These are phyloP conservation scores for Ptilorrhoa leucosticta DNA, from an alignment of 2,113 vertebrate genomes.

Conservation along the genomic window DNA sequence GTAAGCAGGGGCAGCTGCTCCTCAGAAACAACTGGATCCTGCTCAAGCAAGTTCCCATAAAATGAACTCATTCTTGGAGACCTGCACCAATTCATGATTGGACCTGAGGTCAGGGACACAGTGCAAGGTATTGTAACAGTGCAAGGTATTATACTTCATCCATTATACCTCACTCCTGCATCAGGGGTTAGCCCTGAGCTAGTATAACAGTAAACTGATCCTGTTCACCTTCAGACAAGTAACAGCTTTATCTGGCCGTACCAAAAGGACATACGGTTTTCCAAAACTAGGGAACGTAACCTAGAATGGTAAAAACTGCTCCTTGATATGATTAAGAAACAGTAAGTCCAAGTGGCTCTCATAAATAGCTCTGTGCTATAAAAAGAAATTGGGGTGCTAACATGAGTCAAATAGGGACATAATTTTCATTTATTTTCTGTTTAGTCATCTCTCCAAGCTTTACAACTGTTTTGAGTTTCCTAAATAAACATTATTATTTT, in stretches of 20 bases:
- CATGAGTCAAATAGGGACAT: neutral
- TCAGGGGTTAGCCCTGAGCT: neutral
- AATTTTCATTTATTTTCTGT: neutral
- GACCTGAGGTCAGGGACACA: neutral
- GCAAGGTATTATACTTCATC: neutral
- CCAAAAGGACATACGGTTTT: neutral
- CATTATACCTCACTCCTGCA: neutral
- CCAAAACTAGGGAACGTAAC: neutral
- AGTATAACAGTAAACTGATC: neutral
- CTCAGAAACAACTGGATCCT: neutral
- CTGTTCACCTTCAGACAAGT: neutral
- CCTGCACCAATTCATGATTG: neutral
- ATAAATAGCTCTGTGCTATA: neutral
- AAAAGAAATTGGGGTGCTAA: neutral
- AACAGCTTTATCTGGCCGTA: neutral
- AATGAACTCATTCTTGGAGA: neutral
- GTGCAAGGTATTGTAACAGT: neutral
- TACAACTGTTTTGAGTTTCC: neutral
- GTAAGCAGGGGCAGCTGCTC: neutral
- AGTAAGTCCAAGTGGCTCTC: neutral
- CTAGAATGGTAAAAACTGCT: neutral
- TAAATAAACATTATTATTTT: neutral
- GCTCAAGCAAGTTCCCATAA: neutral
- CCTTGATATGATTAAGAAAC: neutral
- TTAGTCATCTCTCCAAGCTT: neutral